Evolutionary conservation across 2,113 vertebrate species (phyloP), one percentile per base, ranked within the genome.

Genomic region (Gallinago paraguaiae): DNA sequence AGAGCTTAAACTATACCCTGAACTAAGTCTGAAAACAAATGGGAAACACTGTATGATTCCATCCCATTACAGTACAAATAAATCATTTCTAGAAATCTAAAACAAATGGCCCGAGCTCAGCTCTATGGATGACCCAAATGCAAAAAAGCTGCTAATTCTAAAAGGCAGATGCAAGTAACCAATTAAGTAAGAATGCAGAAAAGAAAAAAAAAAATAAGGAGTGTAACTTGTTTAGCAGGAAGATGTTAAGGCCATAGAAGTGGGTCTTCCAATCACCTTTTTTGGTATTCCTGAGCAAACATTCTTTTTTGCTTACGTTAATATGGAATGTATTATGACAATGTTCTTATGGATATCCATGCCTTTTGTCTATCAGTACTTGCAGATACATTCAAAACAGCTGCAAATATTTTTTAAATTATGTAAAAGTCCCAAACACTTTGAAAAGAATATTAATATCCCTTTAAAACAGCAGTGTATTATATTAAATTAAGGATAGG

Each of bases 351-450:
- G 93, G 95, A 96, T 95, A 93, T 92, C 96, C 94, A 95, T 88
- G 94, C 94, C 88, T 96, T 97, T 96, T 97, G 97, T 97, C 97
- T 96, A 97, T 97, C 97, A 94, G 93, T 82, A 82, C 94, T 97
- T 69, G 87, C 96, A 97, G 96, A 96, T 96, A 96, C 96, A 96
- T 96, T 97, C 94, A 91, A 97, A 97, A 96, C 97, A 97, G 97
- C 97, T 97, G 97, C 95, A 95, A 97, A 97, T 97, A 96, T 97
- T 97, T 97, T 97, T 96, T 94, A 95, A 97, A 97, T 97, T 97
- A 97, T 97, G 97, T 97, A 96, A 97, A 97, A 97, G 96, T 93
- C 89, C 81, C 93, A 95, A 97, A 95, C 84, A 94, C 96, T 97
- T 97, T 97, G 95, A 97, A 97, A 96, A 96, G 95, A 95, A 95